phyloP scores from a whole-genome alignment of 2,113 vertebrate species.

The Bubalus kerabau region DNA sequence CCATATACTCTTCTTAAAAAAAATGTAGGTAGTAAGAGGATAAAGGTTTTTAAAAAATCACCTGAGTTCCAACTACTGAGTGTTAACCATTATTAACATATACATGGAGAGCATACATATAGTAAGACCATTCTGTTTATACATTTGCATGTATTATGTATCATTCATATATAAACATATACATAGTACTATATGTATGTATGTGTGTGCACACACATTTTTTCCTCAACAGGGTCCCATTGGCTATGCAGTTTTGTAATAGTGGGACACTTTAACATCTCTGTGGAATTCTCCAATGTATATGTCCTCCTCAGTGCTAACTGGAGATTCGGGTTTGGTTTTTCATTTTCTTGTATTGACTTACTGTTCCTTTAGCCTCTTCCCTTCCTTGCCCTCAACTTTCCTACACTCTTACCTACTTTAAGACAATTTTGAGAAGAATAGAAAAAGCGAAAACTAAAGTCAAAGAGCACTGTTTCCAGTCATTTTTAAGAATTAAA shows the following conservation, averaged over 20 bases:
- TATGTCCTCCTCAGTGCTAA: not conserved
- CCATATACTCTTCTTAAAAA: not conserved
- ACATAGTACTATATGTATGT: not conserved
- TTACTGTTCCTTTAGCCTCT: not conserved
- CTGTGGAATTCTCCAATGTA: not conserved
- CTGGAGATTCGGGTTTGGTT: not conserved
- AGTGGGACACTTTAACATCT: not conserved
- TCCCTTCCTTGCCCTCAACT: not conserved
- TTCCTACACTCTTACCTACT: not conserved
- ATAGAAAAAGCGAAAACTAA: not conserved
- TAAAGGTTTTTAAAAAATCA: not conserved
- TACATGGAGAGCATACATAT: not conserved
- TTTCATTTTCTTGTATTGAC: not conserved
- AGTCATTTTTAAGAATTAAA: slow-evolving; percentile 38
- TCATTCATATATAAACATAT: not conserved
- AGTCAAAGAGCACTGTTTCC: not conserved
- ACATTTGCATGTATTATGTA: not conserved
- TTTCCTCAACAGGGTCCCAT: not conserved
- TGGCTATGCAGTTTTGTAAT: not conserved
- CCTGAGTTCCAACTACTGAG: not conserved
- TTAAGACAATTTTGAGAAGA: slow-evolving; percentile 16
- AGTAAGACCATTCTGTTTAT: not conserved
- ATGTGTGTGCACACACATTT: not conserved
- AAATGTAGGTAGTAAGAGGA: not conserved
- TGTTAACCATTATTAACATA: not conserved